A percentile compares a stretch with the other conserved stretches of the same genome.
Evolutionary conservation across 1,140 invertebrate species (phyloP).

Genomic region (Scaptomyza pallida): DNA sequence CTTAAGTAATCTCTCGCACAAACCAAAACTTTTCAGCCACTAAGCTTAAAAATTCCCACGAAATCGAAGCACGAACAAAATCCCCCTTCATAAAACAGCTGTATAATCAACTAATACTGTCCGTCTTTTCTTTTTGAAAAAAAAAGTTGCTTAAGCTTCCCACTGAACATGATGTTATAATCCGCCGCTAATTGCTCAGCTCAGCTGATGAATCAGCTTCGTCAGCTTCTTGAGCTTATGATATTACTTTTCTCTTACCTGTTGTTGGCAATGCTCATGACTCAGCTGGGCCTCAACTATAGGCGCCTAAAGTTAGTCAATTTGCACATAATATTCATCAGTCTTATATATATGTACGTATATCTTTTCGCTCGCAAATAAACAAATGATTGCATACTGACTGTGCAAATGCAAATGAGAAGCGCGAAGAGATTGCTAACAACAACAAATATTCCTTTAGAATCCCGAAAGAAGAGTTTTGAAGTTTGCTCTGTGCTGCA

Average conservation of each 20-base stretch:
- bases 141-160: not conserved
- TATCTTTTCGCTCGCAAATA: conserved; percentile 59
- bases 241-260: not conserved
- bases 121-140: not conserved
- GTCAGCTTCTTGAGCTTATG: not conserved
- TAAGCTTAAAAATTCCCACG: not conserved
- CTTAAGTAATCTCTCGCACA: not conserved
- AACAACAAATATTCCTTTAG: not conserved
- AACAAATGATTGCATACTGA: conserved; percentile 57
- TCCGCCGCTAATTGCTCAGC: conserved; percentile 5
- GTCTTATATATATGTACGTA: not conserved
- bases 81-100: not conserved
- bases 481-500: conserved; percentile 61
- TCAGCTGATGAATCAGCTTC: conserved; percentile 7
- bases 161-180: conserved; percentile 3
- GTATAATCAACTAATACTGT: not conserved
- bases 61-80: not conserved
- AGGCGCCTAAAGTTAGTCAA: conserved; percentile 7
- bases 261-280: conserved; percentile 1
- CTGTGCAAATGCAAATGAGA: conserved; percentile 66
- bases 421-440: conserved; percentile 40
- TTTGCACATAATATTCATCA: conserved; percentile 27
- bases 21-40: not conserved
- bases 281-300: not conserved
- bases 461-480: conserved; percentile 9